Evolutionary conservation across 2,113 vertebrate genomes (phyloP).

Genomic region (Hippocampus mohnikei): DNA sequence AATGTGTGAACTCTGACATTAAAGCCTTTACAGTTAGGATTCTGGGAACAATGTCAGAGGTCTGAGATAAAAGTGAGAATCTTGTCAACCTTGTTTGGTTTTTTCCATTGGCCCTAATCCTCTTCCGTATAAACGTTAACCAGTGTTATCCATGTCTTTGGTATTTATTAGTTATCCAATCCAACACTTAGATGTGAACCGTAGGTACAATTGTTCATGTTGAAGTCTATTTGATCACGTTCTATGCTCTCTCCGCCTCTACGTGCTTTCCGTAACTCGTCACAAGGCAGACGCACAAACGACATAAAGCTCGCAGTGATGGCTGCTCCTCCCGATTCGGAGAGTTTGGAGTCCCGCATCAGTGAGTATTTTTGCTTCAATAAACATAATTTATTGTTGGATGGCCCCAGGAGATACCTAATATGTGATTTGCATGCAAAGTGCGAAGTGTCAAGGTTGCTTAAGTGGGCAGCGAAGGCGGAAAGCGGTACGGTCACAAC

Average conservation of each 20-base stretch:
- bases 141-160: no score
- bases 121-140: no score
- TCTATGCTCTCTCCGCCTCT: not conserved
- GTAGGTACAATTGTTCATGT: no score
- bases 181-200: no score
- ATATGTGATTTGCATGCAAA: not conserved
- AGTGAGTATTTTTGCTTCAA: constrained; percentile 80
- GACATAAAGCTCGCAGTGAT: constrained; percentile 74
- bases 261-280: constrained; percentile 32
- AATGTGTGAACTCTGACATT: no score
- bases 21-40: no score
- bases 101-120: no score
- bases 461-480: not conserved
- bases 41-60: no score
- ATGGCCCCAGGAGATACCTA: not conserved
- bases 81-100: no score
- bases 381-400: not conserved
- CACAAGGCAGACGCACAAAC: constrained; percentile 37
- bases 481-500: constrained; percentile 13
- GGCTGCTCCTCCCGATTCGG: constrained; percentile 84
- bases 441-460: not conserved
- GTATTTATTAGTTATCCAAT: no score
- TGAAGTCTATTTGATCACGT: no score
- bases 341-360: constrained; percentile 90
- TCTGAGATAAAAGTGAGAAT: no score